Conservation (phyloP, 2,797 vertebrate species). For the Valencia hispanica region DNA sequence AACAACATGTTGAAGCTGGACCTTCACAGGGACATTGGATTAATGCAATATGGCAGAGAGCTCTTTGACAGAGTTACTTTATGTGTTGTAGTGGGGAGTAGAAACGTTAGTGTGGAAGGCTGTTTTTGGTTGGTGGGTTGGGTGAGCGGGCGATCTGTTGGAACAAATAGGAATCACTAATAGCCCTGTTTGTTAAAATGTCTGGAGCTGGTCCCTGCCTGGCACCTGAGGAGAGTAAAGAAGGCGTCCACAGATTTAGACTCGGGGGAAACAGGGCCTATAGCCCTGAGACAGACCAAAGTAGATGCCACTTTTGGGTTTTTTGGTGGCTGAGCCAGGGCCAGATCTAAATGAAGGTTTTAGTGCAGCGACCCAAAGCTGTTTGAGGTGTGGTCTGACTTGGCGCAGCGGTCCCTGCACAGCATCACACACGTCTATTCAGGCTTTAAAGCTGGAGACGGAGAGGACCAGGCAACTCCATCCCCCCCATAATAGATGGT, state of each 20-base stretch:
- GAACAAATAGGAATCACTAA: constrained; percentile 61
- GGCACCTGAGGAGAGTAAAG: constrained; percentile 52
- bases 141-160: constrained; percentile 30
- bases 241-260: constrained; percentile 59
- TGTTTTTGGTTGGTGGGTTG: constrained; percentile 34
- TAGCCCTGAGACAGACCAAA: constrained; percentile 50
- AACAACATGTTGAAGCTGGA: constrained; percentile 70
- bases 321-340: constrained; percentile 54
- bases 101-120: constrained; percentile 37
- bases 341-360: constrained; percentile 73
- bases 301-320: constrained; percentile 52
- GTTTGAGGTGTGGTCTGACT: constrained; percentile 77
- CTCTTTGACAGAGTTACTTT: constrained; percentile 26
- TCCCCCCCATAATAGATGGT: constrained; percentile 68
- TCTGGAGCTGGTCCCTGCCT: constrained; percentile 57
- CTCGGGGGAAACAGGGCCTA: constrained; percentile 63
- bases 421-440: constrained; percentile 69
- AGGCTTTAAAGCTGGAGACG: constrained; percentile 55
- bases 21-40: constrained; percentile 50
- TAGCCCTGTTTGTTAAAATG: constrained; percentile 55
- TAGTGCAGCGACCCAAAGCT: constrained; percentile 69
- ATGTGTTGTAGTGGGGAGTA: constrained; percentile 37
- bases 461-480: constrained; percentile 55
- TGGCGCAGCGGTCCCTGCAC: constrained; percentile 67
- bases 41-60: constrained; percentile 63